Percentiles rank a stretch among this genome's conserved stretches.
Conservation (phyloP, 2,113 vertebrate genomes). For the Copsychus sechellarum region DNA sequence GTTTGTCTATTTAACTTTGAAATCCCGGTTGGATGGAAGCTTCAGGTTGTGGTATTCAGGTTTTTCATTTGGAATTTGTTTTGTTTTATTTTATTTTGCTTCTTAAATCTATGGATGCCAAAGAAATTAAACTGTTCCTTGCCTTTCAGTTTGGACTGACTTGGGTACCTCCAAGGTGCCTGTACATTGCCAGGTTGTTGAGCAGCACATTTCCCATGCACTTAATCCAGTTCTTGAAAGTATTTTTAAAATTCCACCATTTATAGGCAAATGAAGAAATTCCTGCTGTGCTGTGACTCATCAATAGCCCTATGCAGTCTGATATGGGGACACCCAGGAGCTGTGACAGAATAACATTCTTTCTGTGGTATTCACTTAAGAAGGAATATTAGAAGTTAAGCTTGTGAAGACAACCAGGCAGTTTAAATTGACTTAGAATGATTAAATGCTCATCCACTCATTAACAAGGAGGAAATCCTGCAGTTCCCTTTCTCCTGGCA, state of each 20-base stretch:
- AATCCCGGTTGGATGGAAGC: neutral
- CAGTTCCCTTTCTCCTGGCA: neutral
- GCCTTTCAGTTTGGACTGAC: neutral
- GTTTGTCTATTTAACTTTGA: neutral
- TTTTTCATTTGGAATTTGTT: neutral
- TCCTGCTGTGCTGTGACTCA: neutral
- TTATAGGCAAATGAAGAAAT: neutral
- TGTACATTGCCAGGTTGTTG: neutral
- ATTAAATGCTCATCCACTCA: neutral
- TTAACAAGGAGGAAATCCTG: neutral
- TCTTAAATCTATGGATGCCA: neutral
- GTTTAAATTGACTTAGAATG: neutral
- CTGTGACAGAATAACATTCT: neutral
- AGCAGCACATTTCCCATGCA: neutral
- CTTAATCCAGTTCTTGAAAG: neutral
- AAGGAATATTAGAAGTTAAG: neutral
- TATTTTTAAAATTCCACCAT: neutral
- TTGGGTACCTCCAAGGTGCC: neutral
- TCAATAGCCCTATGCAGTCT: fast-evolving
- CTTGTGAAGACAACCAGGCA: neutral
- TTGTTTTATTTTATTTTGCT: neutral
- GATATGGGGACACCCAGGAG: neutral
- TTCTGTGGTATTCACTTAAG: neutral
- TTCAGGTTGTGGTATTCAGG: neutral
- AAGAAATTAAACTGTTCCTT: neutral